A percentile compares a stretch with the other conserved stretches of the same genome.
Evolutionary conservation across 2,797 vertebrate genomes (phyloP).

Genomic region (Ctenopoma multispine): DNA sequence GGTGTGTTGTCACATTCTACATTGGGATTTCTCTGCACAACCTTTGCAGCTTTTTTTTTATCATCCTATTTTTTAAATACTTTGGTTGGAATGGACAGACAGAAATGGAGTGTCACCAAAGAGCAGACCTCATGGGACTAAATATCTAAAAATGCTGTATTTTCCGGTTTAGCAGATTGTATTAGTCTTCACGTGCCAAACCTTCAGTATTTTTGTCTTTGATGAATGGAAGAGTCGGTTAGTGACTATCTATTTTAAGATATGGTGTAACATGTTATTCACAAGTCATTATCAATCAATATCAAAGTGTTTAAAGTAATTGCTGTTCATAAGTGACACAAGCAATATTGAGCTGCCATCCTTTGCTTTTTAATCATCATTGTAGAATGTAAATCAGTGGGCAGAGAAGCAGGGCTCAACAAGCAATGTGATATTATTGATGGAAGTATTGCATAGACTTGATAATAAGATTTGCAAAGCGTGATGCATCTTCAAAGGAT

Average conservation of each 20-base stretch:
- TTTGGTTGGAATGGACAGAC: no score
- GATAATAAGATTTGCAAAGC: slow-evolving; percentile 31
- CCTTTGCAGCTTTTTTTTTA: no score
- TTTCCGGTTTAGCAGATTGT: not conserved
- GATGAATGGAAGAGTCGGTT: not conserved
- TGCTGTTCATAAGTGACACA: not conserved
- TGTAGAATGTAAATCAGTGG: slow-evolving; percentile 6
- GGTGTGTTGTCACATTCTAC: no score
- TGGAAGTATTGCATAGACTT: slow-evolving; percentile 27
- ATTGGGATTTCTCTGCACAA: no score
- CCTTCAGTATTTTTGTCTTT: not conserved
- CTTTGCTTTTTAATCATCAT: slow-evolving; percentile 1
- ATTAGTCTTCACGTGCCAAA: not conserved
- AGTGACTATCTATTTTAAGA: not conserved
- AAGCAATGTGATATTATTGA: slow-evolving; percentile 11
- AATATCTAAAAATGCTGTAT: not conserved
- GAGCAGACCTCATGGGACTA: not conserved
- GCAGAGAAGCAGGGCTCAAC: slow-evolving; percentile 1
- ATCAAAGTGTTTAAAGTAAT: not conserved
- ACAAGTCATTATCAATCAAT: not conserved
- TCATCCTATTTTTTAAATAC: no score
- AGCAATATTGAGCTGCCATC: not conserved
- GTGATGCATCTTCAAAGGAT: slow-evolving; percentile 37
- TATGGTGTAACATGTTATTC: not conserved
- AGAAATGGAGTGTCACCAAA: not conserved